These are phyloP conservation scores for Chiloscyllium plagiosum DNA, from an alignment of 2,113 vertebrate species.

Conservation along the genomic window DNA sequence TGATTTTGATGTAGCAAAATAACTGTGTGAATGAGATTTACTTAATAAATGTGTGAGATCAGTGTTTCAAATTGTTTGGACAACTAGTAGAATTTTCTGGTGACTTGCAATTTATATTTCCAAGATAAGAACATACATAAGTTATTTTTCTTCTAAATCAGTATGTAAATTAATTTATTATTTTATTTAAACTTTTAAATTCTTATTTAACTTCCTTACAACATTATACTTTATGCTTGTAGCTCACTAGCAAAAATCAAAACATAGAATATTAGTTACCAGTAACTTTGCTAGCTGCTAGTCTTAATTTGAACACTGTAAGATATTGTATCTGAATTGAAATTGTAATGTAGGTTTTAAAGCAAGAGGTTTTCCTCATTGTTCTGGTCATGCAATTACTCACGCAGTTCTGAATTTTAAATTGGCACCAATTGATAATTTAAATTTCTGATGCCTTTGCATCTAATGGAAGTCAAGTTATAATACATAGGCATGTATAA, in stretches of 20 bases:
- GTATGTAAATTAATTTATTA: conserved; percentile 19
- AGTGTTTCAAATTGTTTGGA: conserved; percentile 26
- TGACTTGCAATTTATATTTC: conserved; percentile 4
- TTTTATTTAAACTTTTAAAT: conserved; percentile 17
- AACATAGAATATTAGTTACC: conserved; percentile 16
- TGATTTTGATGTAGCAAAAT: conserved; percentile 12
- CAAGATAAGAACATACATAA: conserved; percentile 11
- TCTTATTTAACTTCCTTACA: conserved; percentile 18
- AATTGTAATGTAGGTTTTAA: conserved; percentile 9
- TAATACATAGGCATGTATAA: conserved; percentile 7
- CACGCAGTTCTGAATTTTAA: conserved; percentile 4
- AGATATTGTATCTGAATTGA: conserved; percentile 15
- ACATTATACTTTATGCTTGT: conserved; percentile 11
- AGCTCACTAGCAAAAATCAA: conserved; percentile 30
- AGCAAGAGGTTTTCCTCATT: neutral
- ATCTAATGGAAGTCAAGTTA: conserved; percentile 21
- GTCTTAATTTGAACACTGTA: conserved; percentile 6
- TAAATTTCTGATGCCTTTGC: conserved; percentile 6
- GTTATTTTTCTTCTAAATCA: conserved; percentile 29
- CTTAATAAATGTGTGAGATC: conserved; percentile 13
- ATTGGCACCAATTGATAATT: conserved; percentile 18
- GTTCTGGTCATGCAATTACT: conserved; percentile 24
- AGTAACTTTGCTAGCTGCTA: conserved; percentile 32
- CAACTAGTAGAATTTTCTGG: conserved; percentile 25
- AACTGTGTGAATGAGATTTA: conserved; percentile 25